Evolutionary conservation across 2,797 vertebrate genomes (phyloP).

Genomic region (Coracias cyanogaster): DNA sequence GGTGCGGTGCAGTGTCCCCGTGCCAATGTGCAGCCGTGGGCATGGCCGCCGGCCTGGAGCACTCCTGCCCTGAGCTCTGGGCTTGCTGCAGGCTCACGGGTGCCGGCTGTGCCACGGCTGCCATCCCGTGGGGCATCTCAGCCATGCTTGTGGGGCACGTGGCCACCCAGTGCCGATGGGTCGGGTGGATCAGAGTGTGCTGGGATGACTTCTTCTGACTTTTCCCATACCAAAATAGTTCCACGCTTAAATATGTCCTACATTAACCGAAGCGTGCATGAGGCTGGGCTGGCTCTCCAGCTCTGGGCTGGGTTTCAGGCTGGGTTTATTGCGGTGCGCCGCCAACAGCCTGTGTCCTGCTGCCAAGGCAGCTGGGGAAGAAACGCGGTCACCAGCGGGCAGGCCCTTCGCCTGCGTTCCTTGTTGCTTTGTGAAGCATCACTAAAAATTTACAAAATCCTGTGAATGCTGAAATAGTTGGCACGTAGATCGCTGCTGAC

Average conservation of each 20-base stretch:
- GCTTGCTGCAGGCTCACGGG: background rate
- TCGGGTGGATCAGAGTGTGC: background rate
- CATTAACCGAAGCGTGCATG: rapidly evolving
- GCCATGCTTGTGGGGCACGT: background rate
- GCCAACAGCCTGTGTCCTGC: background rate
- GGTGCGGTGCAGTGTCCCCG: background rate
- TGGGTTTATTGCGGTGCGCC: background rate
- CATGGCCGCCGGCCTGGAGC: background rate
- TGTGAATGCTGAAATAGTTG: background rate
- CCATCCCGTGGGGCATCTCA: background rate
- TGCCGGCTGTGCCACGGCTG: background rate
- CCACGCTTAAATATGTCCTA: background rate
- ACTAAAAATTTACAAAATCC: background rate
- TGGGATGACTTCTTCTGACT: background rate
- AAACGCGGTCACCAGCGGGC: background rate
- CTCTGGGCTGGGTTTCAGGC: background rate
- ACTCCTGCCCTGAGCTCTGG: background rate
- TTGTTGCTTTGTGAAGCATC: background rate
- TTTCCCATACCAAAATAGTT: background rate
- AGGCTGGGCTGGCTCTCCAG: background rate
- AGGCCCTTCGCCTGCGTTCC: background rate
- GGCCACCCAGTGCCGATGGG: background rate
- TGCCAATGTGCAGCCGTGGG: rapidly evolving
- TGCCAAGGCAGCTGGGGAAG: background rate
- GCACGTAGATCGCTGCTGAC: rapidly evolving